Conservation (phyloP, 2,888 invertebrate species). For the Melinaea marsaeus region DNA sequence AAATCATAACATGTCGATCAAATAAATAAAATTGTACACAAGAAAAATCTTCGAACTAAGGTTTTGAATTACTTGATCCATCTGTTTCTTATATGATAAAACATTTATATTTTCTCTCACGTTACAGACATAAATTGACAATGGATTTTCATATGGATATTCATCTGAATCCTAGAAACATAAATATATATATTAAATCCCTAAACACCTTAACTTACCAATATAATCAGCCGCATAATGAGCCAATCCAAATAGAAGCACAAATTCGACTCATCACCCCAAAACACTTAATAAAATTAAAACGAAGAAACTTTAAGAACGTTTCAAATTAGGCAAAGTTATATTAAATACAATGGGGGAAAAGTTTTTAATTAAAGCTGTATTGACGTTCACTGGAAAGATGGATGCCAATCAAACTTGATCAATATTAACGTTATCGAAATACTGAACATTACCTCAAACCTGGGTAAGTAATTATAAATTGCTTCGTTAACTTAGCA, state of each 20-base stretch:
- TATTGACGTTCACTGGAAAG: slow-evolving; percentile 37
- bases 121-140: too few species aligned
- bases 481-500: slow-evolving; percentile 27
- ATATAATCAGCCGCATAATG: neutral
- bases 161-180: too few species aligned
- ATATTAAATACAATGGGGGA: slow-evolving; percentile 35
- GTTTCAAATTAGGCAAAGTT: slow-evolving; percentile 36
- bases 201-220: too few species aligned
- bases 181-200: too few species aligned
- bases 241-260: neutral
- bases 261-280: slow-evolving; percentile 3
- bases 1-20: too few species aligned
- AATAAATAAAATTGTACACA: too few species aligned
- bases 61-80: too few species aligned
- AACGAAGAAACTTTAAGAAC: slow-evolving; percentile 5
- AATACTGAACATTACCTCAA: neutral
- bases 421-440: slow-evolving; percentile 22
- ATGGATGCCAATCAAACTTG: slow-evolving; percentile 35
- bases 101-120: too few species aligned
- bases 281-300: slow-evolving; percentile 8
- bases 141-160: too few species aligned
- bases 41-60: too few species aligned
- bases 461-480: slow-evolving; percentile 29
- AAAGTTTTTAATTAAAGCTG: slow-evolving; percentile 42
- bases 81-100: too few species aligned